A percentile compares a stretch with the other conserved stretches of the same genome.
Evolutionary conservation across 92 coral and sea anemone genomes (phyloP).

Genomic region (Pocillopora grandis): DNA sequence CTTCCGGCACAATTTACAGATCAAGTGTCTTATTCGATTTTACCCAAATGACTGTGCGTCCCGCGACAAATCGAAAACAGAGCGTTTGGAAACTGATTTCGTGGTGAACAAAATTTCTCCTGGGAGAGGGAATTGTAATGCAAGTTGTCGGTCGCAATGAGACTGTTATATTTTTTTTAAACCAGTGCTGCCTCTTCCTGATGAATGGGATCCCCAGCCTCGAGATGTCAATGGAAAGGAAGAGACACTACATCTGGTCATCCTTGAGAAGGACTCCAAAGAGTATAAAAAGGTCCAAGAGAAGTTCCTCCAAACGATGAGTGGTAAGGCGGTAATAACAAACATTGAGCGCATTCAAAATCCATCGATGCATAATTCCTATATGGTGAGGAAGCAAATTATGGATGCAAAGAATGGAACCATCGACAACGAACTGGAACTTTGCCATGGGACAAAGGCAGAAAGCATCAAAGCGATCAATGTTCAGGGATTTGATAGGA

Average conservation of each 20-base stretch:
- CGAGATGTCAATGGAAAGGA: slow-evolving; percentile 50
- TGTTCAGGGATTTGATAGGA: slow-evolving; percentile 63
- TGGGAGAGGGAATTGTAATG: no score
- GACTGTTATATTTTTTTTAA: background rate
- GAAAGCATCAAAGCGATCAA: slow-evolving; percentile 47
- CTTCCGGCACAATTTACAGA: no score
- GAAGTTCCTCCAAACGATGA: slow-evolving; percentile 22
- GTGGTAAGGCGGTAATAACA: background rate
- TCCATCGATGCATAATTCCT: slow-evolving; percentile 50
- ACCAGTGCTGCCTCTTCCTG: slow-evolving; percentile 53
- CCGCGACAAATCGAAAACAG: no score
- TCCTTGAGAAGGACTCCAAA: slow-evolving; percentile 29
- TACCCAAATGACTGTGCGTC: no score
- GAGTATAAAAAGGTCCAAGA: slow-evolving; percentile 46
- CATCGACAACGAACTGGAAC: slow-evolving; percentile 43
- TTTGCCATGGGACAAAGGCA: slow-evolving; percentile 67
- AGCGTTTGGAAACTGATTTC: no score
- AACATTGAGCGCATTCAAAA: slow-evolving; percentile 68
- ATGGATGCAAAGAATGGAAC: slow-evolving; percentile 69
- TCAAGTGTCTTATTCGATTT: no score
- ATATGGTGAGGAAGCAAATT: slow-evolving; percentile 55
- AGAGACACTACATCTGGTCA: slow-evolving; percentile 41
- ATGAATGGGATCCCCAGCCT: slow-evolving; percentile 73
- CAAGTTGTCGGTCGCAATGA: background rate
- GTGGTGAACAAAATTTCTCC: no score